Evolutionary conservation across 2,888 invertebrate species (phyloP), one percentile per base, ranked within the genome.

Genomic region (Koerneria pararmatus): DNA sequence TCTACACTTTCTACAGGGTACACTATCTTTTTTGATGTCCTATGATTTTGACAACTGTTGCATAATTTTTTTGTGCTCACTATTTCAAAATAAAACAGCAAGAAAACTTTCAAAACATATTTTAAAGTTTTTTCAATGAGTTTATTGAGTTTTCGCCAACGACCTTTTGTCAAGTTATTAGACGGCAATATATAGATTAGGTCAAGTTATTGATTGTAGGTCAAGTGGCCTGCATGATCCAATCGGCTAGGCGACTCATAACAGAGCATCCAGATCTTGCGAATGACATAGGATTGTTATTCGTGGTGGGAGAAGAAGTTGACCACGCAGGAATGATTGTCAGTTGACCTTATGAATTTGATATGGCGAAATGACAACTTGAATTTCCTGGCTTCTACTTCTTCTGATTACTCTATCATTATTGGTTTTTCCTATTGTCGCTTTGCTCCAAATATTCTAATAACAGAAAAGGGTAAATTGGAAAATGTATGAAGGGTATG

Each of bases 321-420:
- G 79, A 79, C 64, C 81, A 81, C 59, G 63, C 75, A 41, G 81
- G 81, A 51, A 80, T 80, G 80, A 73, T 69, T 53, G 80, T 78
- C 35, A 69, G 74, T 48, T 57, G 3, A 8, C 22, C n/a, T 56
- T 56, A 37, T 19, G n/a, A 29, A 32, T 34, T 3, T 15, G 1
- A n/a, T 46, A 48, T 3, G 24, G 22, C 22, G 34, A 15, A 56
- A 34, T 15, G 35, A 34, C 1, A 3, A 27, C 22, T 48, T 48
- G 49, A 4, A 24, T 3, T 48, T 48, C 49, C n/a, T 8, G 24
- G 49, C 4, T 19, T 24, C 24, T 5, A 15, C 6, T 1, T 49
- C 49, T 49, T 6, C 15, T 49, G 49, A 24, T 49, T 8, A 27
- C 27, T 2, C 1, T 49, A 48, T 24, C 49, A 24, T 48, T 48